phyloP scores from a whole-genome alignment of 2,888 invertebrate genomes.

The Ophion slaviceki region DNA sequence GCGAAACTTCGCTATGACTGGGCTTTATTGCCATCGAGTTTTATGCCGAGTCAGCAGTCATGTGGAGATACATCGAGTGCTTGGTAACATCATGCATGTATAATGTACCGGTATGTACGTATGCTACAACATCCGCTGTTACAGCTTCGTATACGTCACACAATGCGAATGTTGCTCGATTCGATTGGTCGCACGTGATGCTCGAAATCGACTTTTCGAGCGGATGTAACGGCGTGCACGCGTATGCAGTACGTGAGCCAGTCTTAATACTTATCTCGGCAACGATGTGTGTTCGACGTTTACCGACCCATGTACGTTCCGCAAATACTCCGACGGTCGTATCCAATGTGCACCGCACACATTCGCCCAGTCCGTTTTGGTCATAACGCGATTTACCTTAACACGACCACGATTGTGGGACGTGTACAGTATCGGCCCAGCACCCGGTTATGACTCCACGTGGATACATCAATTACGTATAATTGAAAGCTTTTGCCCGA shows the following conservation, averaged over 20 bases:
- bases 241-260: conserved; percentile 21
- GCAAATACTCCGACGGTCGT: conserved; percentile 7
- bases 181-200: conserved; percentile 9
- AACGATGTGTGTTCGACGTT: neutral
- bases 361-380: neutral
- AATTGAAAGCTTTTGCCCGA: conserved; percentile 59
- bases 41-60: neutral
- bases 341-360: conserved; percentile 4
- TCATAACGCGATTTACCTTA: conserved; percentile 42
- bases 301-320: conserved; percentile 16
- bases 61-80: neutral
- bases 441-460: conserved; percentile 37
- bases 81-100: neutral
- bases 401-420: conserved; percentile 45
- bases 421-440: conserved; percentile 43
- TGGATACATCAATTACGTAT: conserved; percentile 54
- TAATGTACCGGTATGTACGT: neutral
- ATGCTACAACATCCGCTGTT: neutral
- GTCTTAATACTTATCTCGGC: conserved; percentile 10
- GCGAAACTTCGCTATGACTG: neutral
- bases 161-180: neutral
- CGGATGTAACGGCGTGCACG: neutral
- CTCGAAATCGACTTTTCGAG: conserved; percentile 4
- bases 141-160: conserved; percentile 1
- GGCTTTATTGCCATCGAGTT: conserved; percentile 1